Percentiles rank a stretch among this genome's conserved stretches.
Conservation (phyloP, 1,140 invertebrate species). For the Notospermus geniculatus region DNA sequence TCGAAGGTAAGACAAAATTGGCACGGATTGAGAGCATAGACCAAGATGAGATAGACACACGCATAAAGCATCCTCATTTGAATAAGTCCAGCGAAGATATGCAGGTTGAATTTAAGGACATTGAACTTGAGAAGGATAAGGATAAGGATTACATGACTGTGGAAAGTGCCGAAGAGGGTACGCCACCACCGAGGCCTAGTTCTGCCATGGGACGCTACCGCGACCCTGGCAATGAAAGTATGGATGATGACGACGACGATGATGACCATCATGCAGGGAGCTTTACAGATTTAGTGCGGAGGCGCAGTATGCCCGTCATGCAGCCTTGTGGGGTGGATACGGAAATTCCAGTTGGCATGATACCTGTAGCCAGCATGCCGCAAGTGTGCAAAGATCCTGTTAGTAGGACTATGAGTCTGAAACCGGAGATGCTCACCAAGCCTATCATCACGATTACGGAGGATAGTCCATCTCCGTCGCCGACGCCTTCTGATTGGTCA, state of each 20-base stretch:
- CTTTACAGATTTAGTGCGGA: constrained; percentile 19
- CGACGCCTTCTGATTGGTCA: constrained; percentile 1
- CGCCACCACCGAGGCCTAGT: constrained; percentile 19
- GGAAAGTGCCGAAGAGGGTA: neutral
- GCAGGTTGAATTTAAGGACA: neutral
- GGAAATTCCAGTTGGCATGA: neutral
- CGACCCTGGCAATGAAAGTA: constrained; percentile 18
- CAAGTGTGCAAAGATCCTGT: neutral
- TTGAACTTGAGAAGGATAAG: neutral
- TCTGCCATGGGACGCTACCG: constrained; percentile 30
- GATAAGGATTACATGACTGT: constrained; percentile 7
- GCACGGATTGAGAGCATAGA: constrained; percentile 5
- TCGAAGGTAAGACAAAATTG: constrained; percentile 5
- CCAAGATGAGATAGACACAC: neutral
- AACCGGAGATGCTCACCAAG: constrained; percentile 57
- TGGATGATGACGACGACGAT: constrained; percentile 18
- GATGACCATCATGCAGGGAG: constrained; percentile 18
- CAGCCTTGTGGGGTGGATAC: constrained; percentile 20
- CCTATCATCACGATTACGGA: constrained; percentile 96
- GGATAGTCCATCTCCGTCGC: constrained; percentile 62
- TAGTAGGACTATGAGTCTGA: constrained; percentile 15
- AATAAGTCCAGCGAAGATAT: neutral
- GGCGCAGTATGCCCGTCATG: constrained; percentile 29
- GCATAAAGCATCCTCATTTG: neutral
- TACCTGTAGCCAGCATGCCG: neutral